Conservation (phyloP, 2,888 invertebrate genomes). For the Lasioglossum zephyrum region DNA sequence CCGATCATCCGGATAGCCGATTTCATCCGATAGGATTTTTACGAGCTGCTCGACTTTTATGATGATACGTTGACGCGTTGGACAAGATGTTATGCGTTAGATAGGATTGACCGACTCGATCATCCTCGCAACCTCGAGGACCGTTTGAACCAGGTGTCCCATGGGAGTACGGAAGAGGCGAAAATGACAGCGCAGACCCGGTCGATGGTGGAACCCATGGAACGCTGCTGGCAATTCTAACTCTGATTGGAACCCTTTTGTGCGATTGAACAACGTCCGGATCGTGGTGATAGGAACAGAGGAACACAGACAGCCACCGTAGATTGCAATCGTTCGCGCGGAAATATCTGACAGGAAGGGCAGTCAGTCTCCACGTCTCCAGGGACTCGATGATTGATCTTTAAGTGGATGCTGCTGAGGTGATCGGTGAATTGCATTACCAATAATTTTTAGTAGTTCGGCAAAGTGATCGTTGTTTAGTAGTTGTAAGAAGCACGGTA, state of each 20-base stretch:
- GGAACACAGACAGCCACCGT: not conserved
- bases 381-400: conserved; percentile 6
- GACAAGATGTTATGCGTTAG: not conserved
- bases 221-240: not conserved
- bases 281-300: not conserved
- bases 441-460: not conserved
- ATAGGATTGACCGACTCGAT: not conserved
- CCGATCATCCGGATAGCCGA: not conserved
- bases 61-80: not conserved
- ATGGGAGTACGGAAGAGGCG: not conserved
- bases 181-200: not conserved
- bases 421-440: conserved; percentile 1
- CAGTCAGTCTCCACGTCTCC: not conserved
- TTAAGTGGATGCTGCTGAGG: conserved; percentile 4
- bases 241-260: not conserved
- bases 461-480: not conserved
- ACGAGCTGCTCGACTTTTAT: not conserved
- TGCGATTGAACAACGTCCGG: not conserved
- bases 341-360: not conserved
- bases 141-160: not conserved
- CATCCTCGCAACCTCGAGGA: not conserved
- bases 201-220: not conserved
- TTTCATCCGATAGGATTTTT: not conserved
- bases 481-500: not conserved
- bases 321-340: not conserved